Percentiles rank a stretch among this genome's conserved stretches.
Evolutionary conservation across 1,140 invertebrate species (phyloP).

Genomic region (silkworm (Bombyx mori)): ASM3026992v2 NC_085117.1:9235501-9236000

Average conservation of each 20-base stretch:
- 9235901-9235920: conserved; percentile 6
- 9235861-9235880: not conserved
- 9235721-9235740: conserved; percentile 6
- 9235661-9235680: conserved; percentile 1
- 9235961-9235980: not conserved
- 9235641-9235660: not conserved
- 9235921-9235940: not conserved
- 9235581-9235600: no score
- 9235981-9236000: not conserved
- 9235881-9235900: conserved; percentile 5
- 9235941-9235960: no score
- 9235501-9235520: no score
- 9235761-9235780: not conserved
- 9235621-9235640: not conserved
- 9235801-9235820: conserved; percentile 4
- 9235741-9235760: conserved; percentile 2
- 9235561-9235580: no score
- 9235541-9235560: no score
- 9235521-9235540: no score
- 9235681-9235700: conserved; percentile 2
- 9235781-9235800: conserved; percentile 2
- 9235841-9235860: conserved; percentile 3
- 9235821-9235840: conserved; percentile 6
- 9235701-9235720: conserved; percentile 2
- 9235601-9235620: no score